phyloP scores from a whole-genome alignment of 2,797 vertebrate genomes.

The Myotis findleyi region DNA sequence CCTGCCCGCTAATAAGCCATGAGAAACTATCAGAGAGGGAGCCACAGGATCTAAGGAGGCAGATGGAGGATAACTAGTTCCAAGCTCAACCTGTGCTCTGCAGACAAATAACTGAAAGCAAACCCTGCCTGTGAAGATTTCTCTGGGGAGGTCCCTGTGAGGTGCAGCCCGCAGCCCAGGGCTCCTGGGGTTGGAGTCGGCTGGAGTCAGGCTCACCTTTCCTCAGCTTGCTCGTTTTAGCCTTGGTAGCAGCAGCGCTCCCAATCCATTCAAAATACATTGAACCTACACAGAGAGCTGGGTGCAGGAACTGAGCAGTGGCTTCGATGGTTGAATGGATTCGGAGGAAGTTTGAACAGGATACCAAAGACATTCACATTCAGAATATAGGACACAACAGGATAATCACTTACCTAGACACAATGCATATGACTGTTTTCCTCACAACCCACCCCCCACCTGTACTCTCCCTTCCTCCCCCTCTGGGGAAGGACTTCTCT shows the following conservation, averaged over 20 bases:
- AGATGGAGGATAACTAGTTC: neutral
- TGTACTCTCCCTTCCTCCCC: constrained; percentile 40
- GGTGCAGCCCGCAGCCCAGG: neutral
- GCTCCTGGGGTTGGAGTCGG: neutral
- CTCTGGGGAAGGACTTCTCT: constrained; percentile 52
- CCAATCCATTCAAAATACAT: constrained; percentile 61
- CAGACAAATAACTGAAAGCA: neutral
- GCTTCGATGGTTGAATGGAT: constrained; percentile 11
- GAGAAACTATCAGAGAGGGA: neutral
- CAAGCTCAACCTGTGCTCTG: neutral
- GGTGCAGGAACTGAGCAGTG: constrained; percentile 72
- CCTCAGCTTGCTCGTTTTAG: neutral
- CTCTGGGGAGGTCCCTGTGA: neutral
- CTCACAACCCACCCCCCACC: constrained; percentile 23
- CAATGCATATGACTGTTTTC: neutral
- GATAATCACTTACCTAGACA: constrained; percentile 52
- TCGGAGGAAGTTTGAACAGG: constrained; percentile 50
- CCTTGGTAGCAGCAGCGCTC: neutral
- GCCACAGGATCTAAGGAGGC: neutral
- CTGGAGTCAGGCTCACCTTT: neutral
- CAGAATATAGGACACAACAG: constrained; percentile 37
- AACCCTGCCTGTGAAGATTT: neutral
- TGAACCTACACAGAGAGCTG: constrained; percentile 68
- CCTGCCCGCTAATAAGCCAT: neutral
- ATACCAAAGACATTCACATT: constrained; percentile 32